phyloP scores from a whole-genome alignment of 2,888 invertebrate species.

The Tillus elongatus region DNA sequence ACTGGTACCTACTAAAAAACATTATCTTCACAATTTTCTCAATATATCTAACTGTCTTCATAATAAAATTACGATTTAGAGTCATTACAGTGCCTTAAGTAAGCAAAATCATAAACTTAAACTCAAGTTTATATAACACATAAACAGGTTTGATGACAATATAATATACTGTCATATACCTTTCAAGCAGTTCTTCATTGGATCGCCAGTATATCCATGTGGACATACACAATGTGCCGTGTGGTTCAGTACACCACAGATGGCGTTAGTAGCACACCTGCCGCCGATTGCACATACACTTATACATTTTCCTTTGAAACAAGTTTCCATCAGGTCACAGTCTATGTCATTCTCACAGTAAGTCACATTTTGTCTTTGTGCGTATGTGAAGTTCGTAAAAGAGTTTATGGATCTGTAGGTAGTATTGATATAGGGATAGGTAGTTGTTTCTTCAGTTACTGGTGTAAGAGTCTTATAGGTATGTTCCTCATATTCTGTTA shows the following conservation, averaged over 20 bases:
- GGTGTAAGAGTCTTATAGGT: background rate
- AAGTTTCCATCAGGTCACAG: constrained; percentile 55
- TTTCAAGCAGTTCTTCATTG: constrained; percentile 52
- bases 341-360: constrained; percentile 54
- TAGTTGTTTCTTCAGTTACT: background rate
- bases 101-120: too few species aligned
- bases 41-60: too few species aligned
- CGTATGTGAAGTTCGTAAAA: background rate
- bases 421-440: too few species aligned
- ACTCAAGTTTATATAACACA: too few species aligned
- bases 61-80: too few species aligned
- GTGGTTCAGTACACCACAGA: constrained; percentile 55
- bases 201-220: constrained; percentile 45
- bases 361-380: background rate
- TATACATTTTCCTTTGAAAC: constrained; percentile 54
- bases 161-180: constrained; percentile 53
- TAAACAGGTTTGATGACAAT: too few species aligned
- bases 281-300: constrained; percentile 50
- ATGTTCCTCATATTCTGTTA: too few species aligned
- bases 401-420: too few species aligned
- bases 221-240: constrained; percentile 55
- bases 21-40: too few species aligned
- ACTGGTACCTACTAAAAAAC: too few species aligned
- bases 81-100: too few species aligned
- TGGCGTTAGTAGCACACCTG: constrained; percentile 51